Conservation (phyloP, 2,113 vertebrate genomes). For the pig (Sus scrofa) region T2T-Sscrofa CM000826.6:77699001-77699500, state of each 20-base stretch:
- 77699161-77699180: background rate
- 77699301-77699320: background rate
- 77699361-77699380: conserved; percentile 49
- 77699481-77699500: background rate
- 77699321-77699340: conserved; percentile 26
- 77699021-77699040: background rate
- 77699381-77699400: conserved; percentile 10
- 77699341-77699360: background rate
- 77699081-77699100: background rate
- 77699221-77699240: background rate
- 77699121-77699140: conserved; percentile 50
- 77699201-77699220: background rate
- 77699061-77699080: background rate
- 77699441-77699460: background rate
- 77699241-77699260: background rate
- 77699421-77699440: background rate
- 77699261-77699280: conserved; percentile 39
- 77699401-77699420: conserved; percentile 25
- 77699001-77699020: background rate
- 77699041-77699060: background rate
- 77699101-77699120: conserved; percentile 4
- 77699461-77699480: background rate
- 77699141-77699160: background rate
- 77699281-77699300: conserved; percentile 30
- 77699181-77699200: background rate